Base-by-base conservation (phyloP, 2,113 vertebrate genomes). In the Petroica traversi region DNA sequence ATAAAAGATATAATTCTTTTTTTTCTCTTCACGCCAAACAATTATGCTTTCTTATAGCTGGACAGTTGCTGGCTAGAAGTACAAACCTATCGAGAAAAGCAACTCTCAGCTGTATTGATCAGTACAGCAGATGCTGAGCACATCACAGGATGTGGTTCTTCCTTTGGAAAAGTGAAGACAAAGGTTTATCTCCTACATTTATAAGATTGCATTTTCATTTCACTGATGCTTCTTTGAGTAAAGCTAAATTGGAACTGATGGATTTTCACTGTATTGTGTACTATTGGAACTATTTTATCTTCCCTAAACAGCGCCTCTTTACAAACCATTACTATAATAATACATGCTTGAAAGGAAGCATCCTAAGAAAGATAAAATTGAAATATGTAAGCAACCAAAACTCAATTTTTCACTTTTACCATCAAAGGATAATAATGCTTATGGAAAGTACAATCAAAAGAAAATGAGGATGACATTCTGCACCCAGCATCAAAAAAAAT, bases 1-100 rank as follows among this genome's bases (percentile, higher is more conserved):
- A 96, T 91, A 93, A 92, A 95, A 92, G 73, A 93, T 88, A 82
- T 87, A 91, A 95, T 96, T 94, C 86, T 94, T 87, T 95, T 85
- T 85, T 94, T 73, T 61, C 73, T 92, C 69, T 69, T 91, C 81
- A 72, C 0, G 4, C 76, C 80, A 89, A 92, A 95, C 77, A 95
- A 94, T 51, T 66, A 81, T 94, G 84, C 89, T 93, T 95, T 97
- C 91, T 94, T 95, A 63, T 89, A 94, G 73, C 63, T 69, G 79
- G 74, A 94, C 71, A 92, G 86, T 94, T 80, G 75, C 79, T 94
- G 93, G 91, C 86, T 95, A 46, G 78, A 71, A 89, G 36, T 87
- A 97, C 63, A 95, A 95, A 87, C 45, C 76, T 87, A 82, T 89
- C 14, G 0, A 95, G 80, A 93, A 87, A 92, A 95, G 62, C 66